These are phyloP conservation scores for Ciconia stormi DNA, from an alignment of 2,113 vertebrate genomes.

Conservation along the genomic window DNA sequence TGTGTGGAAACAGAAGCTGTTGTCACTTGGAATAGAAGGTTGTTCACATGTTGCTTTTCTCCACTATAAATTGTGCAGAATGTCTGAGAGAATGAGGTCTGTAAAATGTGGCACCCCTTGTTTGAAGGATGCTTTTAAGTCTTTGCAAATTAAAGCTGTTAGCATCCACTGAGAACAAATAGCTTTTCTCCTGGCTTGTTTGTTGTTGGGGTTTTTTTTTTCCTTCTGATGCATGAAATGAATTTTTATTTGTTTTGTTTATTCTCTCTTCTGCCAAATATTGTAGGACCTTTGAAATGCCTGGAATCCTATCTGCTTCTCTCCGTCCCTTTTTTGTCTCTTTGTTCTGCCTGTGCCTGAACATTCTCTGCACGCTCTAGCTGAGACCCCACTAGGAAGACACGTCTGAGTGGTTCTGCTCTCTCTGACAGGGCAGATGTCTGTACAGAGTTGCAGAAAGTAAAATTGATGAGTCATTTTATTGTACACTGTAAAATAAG, in stretches of 20 bases:
- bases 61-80: not conserved
- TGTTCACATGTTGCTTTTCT: not conserved
- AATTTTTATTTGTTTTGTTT: not conserved
- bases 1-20: not conserved
- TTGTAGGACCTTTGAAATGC: not conserved
- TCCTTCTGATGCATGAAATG: not conserved
- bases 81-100: not conserved
- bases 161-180: not conserved
- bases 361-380: not conserved
- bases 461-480: not conserved
- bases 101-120: rapidly evolving
- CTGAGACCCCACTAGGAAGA: not conserved
- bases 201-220: not conserved
- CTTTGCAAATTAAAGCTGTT: not conserved
- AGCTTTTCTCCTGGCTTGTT: not conserved
- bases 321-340: not conserved
- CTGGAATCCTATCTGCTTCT: not conserved
- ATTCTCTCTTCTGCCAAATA: not conserved
- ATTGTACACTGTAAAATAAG: not conserved
- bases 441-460: not conserved
- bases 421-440: not conserved
- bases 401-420: not conserved
- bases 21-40: not conserved
- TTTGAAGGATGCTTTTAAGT: not conserved
- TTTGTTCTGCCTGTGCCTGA: not conserved